Evolutionary conservation across 1,140 invertebrate genomes (phyloP), one percentile per base, ranked within the genome.

Genomic region (Diachasmimorpha longicaudata): DNA sequence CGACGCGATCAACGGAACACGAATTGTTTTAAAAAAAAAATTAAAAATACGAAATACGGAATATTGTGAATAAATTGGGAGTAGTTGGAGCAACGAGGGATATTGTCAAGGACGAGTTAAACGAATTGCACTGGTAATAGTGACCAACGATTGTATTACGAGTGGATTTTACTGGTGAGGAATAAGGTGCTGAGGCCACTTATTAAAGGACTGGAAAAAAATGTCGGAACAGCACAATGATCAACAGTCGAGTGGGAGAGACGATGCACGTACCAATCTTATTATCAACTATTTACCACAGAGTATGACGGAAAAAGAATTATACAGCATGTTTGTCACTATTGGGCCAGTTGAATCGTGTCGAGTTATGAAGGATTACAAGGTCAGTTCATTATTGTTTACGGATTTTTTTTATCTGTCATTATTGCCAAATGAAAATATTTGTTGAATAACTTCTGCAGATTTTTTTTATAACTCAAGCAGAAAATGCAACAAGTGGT

Each of bases 221-320:
- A 88, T 88, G 86, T 84, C 83, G 13, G 87, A 89, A 52, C 87
- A 84, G 52, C 78, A 83, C 66, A 79, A 83, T 66, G 74, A 76
- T 19, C 71, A 79, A 36, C 76, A 81, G 66, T 73, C 78, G 13
- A 79, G 77, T 72, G 48, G 58, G 71, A 83, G 84, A n/a, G 85
- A 86, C 23, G 89, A 89, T 25, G 73, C 87, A 68, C 84, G 89
- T 78, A 95, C 96, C 11, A 98, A 98, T 89, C 90, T 98, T 75
- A 99, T 99, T 77, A 94, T 98, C 80, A 99, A 99, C 89, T 99
- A 98, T 86, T 91, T 99, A 77, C 97, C 97, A 11, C 97, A 99
- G 87, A 95, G 92, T 79, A 94, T 98, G 90, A 95, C 94, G 0
- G 97, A 98, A 85, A 95, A 96, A 81, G 96, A 98, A 81, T 91